Base-by-base conservation (phyloP, 2,797 vertebrate species). In the Coregonus suidteri region DNA sequence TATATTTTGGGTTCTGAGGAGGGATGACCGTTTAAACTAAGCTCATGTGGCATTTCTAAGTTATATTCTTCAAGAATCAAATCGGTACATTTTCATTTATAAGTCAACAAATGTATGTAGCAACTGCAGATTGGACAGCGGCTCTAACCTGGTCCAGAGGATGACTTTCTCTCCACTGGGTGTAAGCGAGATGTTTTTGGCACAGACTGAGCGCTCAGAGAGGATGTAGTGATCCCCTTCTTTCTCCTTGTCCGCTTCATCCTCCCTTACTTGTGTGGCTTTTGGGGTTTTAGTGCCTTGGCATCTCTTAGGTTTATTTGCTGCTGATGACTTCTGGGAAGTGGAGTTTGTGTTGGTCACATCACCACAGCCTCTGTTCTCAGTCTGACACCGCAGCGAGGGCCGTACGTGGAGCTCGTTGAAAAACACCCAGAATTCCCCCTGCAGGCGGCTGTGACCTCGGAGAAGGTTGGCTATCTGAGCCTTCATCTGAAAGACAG, bases 141-240 rank as follows among this genome's bases (percentile, higher is more conserved):
- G 66, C 13, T 1, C 31, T 1, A 87, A 97, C 96, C 96, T 95
- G 30, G 96, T 97, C 96, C 96, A 97, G 41, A 97, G 88, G 2
- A 97, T 94, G 0, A 97, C 94, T 81, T 94, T 96, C 81, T 96
- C 94, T n/a, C 96, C 96, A 0, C 93, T 96, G 0, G 96, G 94
- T 88, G 93, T 96, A 90, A 95, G 93, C 30, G 94, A 95, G 89
- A 94, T 96, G 90, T 97, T 97, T 85, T 95, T 95, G 3, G 96
- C 96, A 18, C 95, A 95, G 30, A 96, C 92, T 0, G 94, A 93
- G 0, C 89, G 87, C 20, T 89, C 96, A 96, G 75, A 65, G 20
- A 15, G 18, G 47, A 53, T 62, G 65, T 35, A 56, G 51, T 35
- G 54, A 14, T 62, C 9, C 9, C 65, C 70, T 7, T 35, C 69